A percentile compares a stretch with the other conserved stretches of the same genome.
phyloP scores from a whole-genome alignment of 2,113 vertebrate genomes.

The Eubucco bourcierii region DNA sequence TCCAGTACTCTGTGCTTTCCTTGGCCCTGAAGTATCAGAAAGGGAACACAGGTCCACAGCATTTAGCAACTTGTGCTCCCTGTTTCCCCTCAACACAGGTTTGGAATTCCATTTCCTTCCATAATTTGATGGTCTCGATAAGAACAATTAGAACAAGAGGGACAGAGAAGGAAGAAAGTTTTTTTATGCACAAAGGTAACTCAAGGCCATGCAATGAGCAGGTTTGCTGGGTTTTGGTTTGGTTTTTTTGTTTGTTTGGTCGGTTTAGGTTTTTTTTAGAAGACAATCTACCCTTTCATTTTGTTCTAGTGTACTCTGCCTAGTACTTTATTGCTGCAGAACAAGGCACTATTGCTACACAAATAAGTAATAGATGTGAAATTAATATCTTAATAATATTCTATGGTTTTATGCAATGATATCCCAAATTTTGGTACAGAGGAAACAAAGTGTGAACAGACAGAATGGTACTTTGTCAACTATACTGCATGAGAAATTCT shows the following conservation, averaged over 20 bases:
- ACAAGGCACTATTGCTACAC: background rate
- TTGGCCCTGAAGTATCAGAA: background rate
- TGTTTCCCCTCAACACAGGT: background rate
- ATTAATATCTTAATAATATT: background rate
- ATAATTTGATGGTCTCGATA: background rate
- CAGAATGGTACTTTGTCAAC: background rate
- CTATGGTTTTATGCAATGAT: background rate
- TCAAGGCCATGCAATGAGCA: background rate
- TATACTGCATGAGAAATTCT: background rate
- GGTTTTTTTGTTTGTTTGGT: background rate
- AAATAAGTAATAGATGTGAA: background rate
- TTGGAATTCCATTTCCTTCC: background rate
- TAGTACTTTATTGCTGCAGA: background rate
- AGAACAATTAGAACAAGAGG: background rate
- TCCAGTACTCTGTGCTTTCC: background rate
- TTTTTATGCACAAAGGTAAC: constrained; percentile 39
- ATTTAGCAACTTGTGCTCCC: background rate
- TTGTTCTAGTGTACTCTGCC: background rate
- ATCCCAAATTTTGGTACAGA: background rate
- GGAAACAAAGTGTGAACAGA: background rate
- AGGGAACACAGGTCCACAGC: background rate
- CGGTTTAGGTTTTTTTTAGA: background rate
- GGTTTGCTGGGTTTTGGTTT: background rate
- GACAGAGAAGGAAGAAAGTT: background rate
- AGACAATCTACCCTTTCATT: constrained; percentile 29